phyloP scores from a whole-genome alignment of 2,797 vertebrate genomes.

The Perodicticus potto region DNA sequence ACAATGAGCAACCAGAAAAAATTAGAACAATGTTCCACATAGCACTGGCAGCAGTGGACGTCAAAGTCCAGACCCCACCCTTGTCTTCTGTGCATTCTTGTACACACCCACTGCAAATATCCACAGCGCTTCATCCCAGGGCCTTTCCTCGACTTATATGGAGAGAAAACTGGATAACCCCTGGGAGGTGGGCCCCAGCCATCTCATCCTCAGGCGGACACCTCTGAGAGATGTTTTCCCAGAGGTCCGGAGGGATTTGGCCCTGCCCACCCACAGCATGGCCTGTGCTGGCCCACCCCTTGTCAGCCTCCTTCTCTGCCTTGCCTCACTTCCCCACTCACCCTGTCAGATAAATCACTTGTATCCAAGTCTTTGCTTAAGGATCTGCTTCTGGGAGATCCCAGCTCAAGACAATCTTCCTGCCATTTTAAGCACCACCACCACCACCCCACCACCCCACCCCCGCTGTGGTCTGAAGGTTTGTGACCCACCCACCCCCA shows the following conservation, averaged over 20 bases:
- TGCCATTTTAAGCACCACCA: neutral
- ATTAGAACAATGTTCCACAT: neutral
- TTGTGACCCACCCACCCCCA: too few relatives aligned
- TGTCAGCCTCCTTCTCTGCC: neutral
- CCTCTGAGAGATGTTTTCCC: neutral
- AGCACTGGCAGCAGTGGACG: neutral
- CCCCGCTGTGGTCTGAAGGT: neutral
- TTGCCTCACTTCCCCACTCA: too few relatives aligned
- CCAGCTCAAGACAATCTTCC: neutral
- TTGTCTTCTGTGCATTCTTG: neutral
- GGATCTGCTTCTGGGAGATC: neutral
- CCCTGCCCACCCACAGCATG: fast-evolving
- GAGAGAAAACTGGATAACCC: too few relatives aligned
- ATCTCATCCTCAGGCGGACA: too few relatives aligned
- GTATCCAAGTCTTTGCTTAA: neutral
- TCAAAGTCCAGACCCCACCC: too few relatives aligned
- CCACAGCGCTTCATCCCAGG: fast-evolving
- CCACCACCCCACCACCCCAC: too few relatives aligned
- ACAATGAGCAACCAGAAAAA: neutral
- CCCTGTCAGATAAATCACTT: neutral
- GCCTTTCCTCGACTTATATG: neutral
- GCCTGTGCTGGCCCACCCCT: too few relatives aligned
- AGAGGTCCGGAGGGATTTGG: fast-evolving
- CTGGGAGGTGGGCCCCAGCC: too few relatives aligned
- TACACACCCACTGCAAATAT: fast-evolving